These are phyloP conservation scores for Clupea harengus DNA, from an alignment of 2,113 vertebrate genomes.

Conservation along the genomic window DNA sequence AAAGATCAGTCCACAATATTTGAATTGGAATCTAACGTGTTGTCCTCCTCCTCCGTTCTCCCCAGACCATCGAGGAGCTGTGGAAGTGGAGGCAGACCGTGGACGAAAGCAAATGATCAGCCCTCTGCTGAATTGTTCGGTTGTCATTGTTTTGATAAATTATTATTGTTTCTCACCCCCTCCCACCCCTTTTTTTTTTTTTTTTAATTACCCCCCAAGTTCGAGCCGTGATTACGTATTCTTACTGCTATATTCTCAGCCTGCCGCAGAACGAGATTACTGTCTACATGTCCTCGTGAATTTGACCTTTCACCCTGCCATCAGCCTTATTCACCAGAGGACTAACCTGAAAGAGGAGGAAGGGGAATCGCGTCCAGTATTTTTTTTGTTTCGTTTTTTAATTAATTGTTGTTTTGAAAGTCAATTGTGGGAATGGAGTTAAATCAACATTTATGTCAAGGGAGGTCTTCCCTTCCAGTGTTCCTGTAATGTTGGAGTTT, in stretches of 20 bases:
- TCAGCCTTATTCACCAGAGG: not conserved
- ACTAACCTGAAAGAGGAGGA: no score
- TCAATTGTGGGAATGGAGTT: not conserved
- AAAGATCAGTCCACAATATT: not conserved
- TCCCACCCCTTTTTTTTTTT: slow-evolving; percentile 34
- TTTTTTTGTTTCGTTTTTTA: not conserved
- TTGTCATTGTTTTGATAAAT: slow-evolving; percentile 26
- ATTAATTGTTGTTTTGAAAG: not conserved
- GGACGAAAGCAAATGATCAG: slow-evolving; percentile 60
- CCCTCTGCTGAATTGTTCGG: not conserved
- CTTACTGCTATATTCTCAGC: not conserved
- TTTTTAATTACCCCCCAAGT: slow-evolving; percentile 21
- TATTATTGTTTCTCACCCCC: slow-evolving; percentile 31
- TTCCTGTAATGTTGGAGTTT: not conserved
- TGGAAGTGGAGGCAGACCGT: slow-evolving; percentile 74
- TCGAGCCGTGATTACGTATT: not conserved
- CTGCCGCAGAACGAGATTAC: not conserved
- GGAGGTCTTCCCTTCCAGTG: not conserved
- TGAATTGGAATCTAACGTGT: not conserved
- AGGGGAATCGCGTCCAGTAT: not conserved
- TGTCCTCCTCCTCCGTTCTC: not conserved
- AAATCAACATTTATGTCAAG: not conserved
- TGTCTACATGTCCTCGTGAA: not conserved
- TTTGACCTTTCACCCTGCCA: not conserved
- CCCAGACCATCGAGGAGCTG: slow-evolving; percentile 63